Conservation (phyloP, 2,113 vertebrate genomes). For the Colistium nudipinnis region DNA sequence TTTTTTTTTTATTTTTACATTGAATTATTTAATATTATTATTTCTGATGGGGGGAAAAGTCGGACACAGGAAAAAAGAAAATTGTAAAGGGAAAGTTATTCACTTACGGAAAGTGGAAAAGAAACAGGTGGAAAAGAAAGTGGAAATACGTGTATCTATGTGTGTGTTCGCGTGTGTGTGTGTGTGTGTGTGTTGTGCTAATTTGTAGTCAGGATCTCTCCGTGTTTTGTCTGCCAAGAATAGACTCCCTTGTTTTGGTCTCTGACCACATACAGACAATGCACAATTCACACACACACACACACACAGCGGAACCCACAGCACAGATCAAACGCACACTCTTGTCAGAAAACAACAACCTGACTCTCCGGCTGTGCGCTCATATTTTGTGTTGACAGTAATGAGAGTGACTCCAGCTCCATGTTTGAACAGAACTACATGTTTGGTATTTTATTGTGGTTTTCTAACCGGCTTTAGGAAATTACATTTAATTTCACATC, state of each 20-base stretch:
- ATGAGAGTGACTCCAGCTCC: conserved; percentile 4
- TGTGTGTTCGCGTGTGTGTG: conserved; percentile 13
- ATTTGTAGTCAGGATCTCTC: conserved; percentile 50
- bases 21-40: too few species aligned
- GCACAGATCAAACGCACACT: background rate
- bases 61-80: background rate
- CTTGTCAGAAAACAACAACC: background rate
- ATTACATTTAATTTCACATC: conserved; percentile 40
- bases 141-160: conserved; percentile 7
- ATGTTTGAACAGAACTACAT: conserved; percentile 31
- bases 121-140: conserved; percentile 27
- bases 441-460: conserved; percentile 6
- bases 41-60: background rate
- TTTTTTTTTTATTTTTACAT: too few species aligned
- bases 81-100: too few species aligned
- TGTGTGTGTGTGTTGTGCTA: conserved; percentile 41
- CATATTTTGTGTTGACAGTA: conserved; percentile 16
- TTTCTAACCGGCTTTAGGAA: conserved; percentile 22
- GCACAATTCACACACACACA: conserved; percentile 21
- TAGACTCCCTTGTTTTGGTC: conserved; percentile 53
- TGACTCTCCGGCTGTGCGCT: background rate
- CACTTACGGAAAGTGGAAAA: background rate
- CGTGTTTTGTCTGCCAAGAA: conserved; percentile 60
- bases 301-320: conserved; percentile 13
- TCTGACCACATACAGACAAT: conserved; percentile 43